Conservation (phyloP, 2,113 vertebrate genomes). For the Corythoichthys intestinalis region DNA sequence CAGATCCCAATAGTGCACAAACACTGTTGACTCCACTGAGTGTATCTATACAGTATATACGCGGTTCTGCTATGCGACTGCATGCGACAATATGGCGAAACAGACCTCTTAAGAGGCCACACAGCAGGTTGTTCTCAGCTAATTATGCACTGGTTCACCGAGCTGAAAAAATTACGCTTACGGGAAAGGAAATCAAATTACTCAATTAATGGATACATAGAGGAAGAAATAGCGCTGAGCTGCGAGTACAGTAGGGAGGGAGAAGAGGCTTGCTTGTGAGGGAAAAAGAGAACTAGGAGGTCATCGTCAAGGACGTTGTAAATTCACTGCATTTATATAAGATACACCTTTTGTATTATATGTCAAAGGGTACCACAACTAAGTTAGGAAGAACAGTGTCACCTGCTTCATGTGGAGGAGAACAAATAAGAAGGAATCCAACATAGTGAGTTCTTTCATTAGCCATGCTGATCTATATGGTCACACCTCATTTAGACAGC, state of each 20-base stretch:
- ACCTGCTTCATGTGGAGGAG: not conserved
- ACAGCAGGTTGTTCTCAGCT: constrained; percentile 13
- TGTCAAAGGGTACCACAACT: not conserved
- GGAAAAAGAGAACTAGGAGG: not conserved
- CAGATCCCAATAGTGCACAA: not conserved
- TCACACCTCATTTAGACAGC: constrained; percentile 55
- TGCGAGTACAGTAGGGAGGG: not conserved
- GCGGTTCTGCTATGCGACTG: constrained; percentile 3
- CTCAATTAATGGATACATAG: constrained; percentile 12
- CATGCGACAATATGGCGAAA: constrained; percentile 21
- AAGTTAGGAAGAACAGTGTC: not conserved
- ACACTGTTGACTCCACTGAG: not conserved
- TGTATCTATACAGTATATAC: constrained; percentile 7
- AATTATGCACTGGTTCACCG: constrained; percentile 30
- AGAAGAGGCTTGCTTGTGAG: not conserved
- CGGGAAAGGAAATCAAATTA: constrained; percentile 26
- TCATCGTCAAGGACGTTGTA: constrained; percentile 7
- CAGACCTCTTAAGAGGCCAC: constrained; percentile 13
- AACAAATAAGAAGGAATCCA: not conserved
- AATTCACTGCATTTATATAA: constrained; percentile 5
- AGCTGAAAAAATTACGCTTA: constrained; percentile 28
- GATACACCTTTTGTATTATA: not conserved
- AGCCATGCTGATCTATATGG: constrained; percentile 47
- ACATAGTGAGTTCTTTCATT: not conserved
- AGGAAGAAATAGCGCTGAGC: not conserved